Conservation (phyloP, 2,888 invertebrate species). For the Eudemis profundana region DNA sequence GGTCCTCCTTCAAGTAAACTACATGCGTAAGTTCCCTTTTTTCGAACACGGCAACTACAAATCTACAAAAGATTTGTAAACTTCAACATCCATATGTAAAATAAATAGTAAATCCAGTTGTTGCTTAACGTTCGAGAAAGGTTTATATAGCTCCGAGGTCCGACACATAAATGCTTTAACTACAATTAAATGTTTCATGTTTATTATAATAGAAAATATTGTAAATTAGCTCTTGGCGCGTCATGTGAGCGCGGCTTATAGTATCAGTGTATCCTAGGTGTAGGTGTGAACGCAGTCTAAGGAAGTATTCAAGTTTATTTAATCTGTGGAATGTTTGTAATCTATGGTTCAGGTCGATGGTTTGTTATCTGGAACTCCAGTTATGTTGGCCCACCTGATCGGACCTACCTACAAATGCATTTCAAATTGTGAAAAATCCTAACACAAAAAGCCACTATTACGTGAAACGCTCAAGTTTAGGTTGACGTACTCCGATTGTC, state of each 20-base stretch:
- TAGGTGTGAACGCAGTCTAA: constrained; percentile 56
- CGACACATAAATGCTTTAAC: constrained; percentile 82
- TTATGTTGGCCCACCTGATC: constrained; percentile 14
- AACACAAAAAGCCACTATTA: constrained; percentile 22
- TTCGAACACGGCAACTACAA: background rate
- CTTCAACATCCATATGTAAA: background rate
- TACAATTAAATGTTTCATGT: constrained; percentile 81
- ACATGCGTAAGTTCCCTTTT: constrained; percentile 3
- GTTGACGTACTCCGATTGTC: constrained; percentile 51
- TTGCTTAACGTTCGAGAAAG: constrained; percentile 17
- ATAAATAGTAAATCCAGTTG: background rate
- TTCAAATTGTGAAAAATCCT: constrained; percentile 13
- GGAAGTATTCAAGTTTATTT: constrained; percentile 29
- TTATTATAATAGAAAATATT: constrained; percentile 70
- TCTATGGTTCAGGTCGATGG: constrained; percentile 31
- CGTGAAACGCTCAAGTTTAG: constrained; percentile 29
- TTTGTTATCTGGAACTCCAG: background rate
- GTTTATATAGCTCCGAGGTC: constrained; percentile 32
- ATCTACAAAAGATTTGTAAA: background rate
- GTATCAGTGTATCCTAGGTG: constrained; percentile 65
- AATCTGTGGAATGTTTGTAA: constrained; percentile 23
- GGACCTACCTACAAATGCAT: constrained; percentile 1
- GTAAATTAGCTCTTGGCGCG: constrained; percentile 68
- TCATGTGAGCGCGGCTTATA: constrained; percentile 56
- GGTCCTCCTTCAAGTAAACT: constrained; percentile 52